Evolutionary conservation across 1,140 invertebrate genomes (phyloP).

Genomic region (Aphelinus atriplicis): DNA sequence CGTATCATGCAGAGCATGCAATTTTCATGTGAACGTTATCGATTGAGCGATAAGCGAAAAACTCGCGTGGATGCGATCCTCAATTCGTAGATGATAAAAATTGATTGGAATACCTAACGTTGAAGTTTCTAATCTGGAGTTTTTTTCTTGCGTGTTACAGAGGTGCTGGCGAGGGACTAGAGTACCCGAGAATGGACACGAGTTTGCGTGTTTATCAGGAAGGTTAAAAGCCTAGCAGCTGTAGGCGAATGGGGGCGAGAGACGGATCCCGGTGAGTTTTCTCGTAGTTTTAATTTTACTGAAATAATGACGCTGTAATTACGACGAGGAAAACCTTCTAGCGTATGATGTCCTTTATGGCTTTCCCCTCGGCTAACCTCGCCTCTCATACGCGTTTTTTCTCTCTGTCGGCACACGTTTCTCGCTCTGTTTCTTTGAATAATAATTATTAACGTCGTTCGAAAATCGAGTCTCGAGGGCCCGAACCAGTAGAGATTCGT

Average conservation of each 20-base stretch:
- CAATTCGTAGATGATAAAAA: too few species aligned
- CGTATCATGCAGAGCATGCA: too few species aligned
- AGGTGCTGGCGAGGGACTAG: not conserved
- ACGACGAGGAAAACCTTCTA: constrained; percentile 2
- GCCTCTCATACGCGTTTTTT: not conserved
- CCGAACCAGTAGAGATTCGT: too few species aligned
- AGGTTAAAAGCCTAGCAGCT: not conserved
- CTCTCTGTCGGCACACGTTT: not conserved
- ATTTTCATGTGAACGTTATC: too few species aligned
- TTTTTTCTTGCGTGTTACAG: constrained; percentile 4
- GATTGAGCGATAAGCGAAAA: too few species aligned
- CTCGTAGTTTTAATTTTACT: constrained; percentile 13
- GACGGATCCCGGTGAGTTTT: not conserved
- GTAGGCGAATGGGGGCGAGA: not conserved
- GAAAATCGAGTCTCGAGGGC: not conserved
- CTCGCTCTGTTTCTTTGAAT: not conserved
- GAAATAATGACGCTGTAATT: constrained; percentile 7
- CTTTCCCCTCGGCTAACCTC: not conserved
- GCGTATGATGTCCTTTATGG: constrained; percentile 4
- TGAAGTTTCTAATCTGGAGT: too few species aligned
- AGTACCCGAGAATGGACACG: not conserved
- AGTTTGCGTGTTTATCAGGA: not conserved
- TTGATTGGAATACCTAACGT: too few species aligned
- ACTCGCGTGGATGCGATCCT: too few species aligned
- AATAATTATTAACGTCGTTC: not conserved